A percentile compares a stretch with the other conserved stretches of the same genome.
These are phyloP conservation scores for Heloderma charlesbogerti DNA, from an alignment of 2,113 vertebrate genomes.

Conservation along the genomic window DNA sequence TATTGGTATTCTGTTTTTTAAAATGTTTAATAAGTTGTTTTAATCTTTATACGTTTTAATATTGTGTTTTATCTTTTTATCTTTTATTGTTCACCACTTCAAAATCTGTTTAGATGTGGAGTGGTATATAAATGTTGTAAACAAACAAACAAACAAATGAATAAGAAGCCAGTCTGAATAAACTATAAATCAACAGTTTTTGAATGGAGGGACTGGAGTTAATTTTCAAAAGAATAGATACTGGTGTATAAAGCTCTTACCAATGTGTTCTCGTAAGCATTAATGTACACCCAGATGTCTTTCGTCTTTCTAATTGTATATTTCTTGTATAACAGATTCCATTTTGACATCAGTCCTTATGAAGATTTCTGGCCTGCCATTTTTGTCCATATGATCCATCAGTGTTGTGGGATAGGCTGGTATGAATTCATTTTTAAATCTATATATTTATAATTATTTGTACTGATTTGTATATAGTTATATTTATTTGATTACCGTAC, in stretches of 20 bases:
- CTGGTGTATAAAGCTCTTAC: not conserved
- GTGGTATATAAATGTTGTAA: not conserved
- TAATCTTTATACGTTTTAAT: no score
- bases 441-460: not conserved
- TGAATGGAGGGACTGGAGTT: not conserved
- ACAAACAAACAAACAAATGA: not conserved
- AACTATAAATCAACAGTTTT: not conserved
- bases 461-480: not conserved
- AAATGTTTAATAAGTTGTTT: no score
- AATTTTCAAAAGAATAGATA: not conserved
- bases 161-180: not conserved
- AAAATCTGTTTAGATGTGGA: no score
- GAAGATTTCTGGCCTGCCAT: conserved; percentile 98
- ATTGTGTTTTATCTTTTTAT: no score
- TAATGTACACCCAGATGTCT: not conserved
- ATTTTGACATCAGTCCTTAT: conserved; percentile 96
- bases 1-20: no score
- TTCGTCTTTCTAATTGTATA: conserved; percentile 34
- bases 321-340: conserved; percentile 82
- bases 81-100: no score
- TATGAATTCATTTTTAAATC: conserved; percentile 66
- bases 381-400: conserved; percentile 97
- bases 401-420: conserved; percentile 93
- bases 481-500: not conserved
- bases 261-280: not conserved